Evolutionary conservation across 2,113 vertebrate species (phyloP), one percentile per base, ranked within the genome.

Genomic region (Hepsetus odoe): DNA sequence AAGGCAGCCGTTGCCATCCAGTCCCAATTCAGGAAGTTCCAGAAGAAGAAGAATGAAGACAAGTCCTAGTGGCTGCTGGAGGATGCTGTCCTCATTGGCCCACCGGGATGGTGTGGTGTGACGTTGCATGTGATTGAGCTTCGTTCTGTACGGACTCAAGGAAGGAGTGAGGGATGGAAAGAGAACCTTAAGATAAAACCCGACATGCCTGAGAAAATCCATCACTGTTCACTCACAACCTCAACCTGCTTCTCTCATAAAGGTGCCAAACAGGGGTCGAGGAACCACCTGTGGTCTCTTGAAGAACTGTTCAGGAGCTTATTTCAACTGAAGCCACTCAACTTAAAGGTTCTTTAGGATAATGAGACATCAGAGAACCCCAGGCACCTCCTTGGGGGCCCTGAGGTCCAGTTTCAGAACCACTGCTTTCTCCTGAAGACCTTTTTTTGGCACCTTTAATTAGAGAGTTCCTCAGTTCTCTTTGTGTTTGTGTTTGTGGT

Each of bases 1-100:
- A 90, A 86, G 51, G 94, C 93, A 11, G 94, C 91, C 0, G 93
- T 95, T 87, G 94, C 95, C 38, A 96, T 96, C 89, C 95, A 96
- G 83, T 95, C 94, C 32, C 95, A 96, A 91, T 96, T 96, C 94
- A 95, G 95, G 87, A 96, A 96, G 91, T 96, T 95, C 91, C 95
- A 96, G 92, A 95, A 96, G 94, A 95, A 95, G 87, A 96, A 96
- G 83, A 88, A 13, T 87, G 88, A 68, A 82, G 88, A 77, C 6
- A 89, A 94, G 91, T 93, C 94, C 82, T 96, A 94, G 91, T 38
- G 83, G 74, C 80, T 86, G 81, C 88, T 64, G 85, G 64, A 68
- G 26, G 14, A 56, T 79, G 67, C 75, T 53, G 38, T 67, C 44
- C 44, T 51, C 86, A 80, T 1, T 76, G 30, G 72, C 53, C 16